Base-by-base conservation (phyloP, 2,797 vertebrate species). In the Protonibea diacanthus region DNA sequence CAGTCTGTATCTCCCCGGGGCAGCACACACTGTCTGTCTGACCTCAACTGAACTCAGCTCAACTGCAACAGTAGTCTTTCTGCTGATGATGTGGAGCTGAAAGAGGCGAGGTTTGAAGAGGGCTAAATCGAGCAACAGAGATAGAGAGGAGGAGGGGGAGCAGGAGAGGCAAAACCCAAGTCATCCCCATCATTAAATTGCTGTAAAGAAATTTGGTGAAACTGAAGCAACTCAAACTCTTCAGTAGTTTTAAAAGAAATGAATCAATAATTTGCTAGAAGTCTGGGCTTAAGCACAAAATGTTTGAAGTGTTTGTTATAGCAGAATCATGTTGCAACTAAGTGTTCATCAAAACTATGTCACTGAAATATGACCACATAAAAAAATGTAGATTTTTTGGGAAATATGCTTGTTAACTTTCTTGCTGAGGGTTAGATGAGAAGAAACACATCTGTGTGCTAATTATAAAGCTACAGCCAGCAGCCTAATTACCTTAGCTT, bases 31-130 rank as follows among this genome's bases (percentile, higher is more conserved):
- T 82, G 78, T 85, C 86, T 87, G 79, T 84, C 86, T 90, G 92
- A 93, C 92, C 92, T 93, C 71, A 76, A 29, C 68, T 91, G 86
- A 94, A 93, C 90, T 90, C 65, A 74, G 18, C 80, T 84, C 80
- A 71, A 57, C 71, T 80, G 76, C 78, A 74, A 53, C 78, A 76
- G 80, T 78, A 78, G 83, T 60, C 81, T 82, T 62, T 33, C 59
- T 66, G 78, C 84, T 89, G 83, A 40, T 87, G 84, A 87, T 81
- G 81, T 78, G 81, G 58, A 86, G 86, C 80, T 79, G 44, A 78
- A 72, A 73, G 72, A 66, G 76, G 77, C 20, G 48, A 48, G 42
- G 45, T 52, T 66, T 76, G 62, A 59, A 69, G 61, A 38, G 73
- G 73, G 62, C 69, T 69, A 29, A 49, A 74, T 42, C 65, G 66